phyloP scores from a whole-genome alignment of 2,113 vertebrate species.

The Eublepharis macularius region DNA sequence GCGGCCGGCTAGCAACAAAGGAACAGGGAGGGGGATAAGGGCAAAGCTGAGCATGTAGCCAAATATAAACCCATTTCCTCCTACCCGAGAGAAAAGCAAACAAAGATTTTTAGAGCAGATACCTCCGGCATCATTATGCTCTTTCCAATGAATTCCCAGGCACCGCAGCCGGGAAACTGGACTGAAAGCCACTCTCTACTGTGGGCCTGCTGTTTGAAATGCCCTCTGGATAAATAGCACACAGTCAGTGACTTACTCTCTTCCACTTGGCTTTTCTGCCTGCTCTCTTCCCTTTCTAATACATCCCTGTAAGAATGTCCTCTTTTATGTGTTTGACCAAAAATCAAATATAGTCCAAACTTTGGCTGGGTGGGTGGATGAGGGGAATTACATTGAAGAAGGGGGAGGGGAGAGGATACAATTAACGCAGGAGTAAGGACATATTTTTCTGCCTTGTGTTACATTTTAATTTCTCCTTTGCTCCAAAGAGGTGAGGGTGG shows the following conservation, averaged over 20 bases:
- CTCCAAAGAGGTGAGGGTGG: too few species aligned
- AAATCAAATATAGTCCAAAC: background rate
- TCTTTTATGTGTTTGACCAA: background rate
- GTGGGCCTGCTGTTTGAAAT: slow-evolving; percentile 54
- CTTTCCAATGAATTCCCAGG: slow-evolving; percentile 1
- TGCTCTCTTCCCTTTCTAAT: background rate
- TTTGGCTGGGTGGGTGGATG: background rate
- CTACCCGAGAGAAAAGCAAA: slow-evolving; percentile 18
- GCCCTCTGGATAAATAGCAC: slow-evolving; percentile 49
- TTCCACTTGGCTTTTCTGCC: background rate
- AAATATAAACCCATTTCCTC: slow-evolving; percentile 51
- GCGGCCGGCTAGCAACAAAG: slow-evolving; percentile 43
- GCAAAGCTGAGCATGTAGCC: slow-evolving; percentile 21
- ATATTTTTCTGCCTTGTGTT: too few species aligned
- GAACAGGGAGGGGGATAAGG: background rate
- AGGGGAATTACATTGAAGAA: too few species aligned
- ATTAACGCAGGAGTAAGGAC: too few species aligned
- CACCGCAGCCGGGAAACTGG: slow-evolving; percentile 28
- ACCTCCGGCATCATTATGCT: slow-evolving; percentile 38
- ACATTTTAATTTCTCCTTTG: too few species aligned
- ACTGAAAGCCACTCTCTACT: slow-evolving; percentile 51
- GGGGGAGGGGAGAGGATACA: too few species aligned
- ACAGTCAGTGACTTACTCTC: slow-evolving; percentile 14
- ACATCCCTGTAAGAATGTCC: background rate
- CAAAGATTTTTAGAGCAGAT: slow-evolving; percentile 22